Evolutionary conservation across 2,113 vertebrate species (phyloP).

Genomic region (Gobiocypris rarus): DNA sequence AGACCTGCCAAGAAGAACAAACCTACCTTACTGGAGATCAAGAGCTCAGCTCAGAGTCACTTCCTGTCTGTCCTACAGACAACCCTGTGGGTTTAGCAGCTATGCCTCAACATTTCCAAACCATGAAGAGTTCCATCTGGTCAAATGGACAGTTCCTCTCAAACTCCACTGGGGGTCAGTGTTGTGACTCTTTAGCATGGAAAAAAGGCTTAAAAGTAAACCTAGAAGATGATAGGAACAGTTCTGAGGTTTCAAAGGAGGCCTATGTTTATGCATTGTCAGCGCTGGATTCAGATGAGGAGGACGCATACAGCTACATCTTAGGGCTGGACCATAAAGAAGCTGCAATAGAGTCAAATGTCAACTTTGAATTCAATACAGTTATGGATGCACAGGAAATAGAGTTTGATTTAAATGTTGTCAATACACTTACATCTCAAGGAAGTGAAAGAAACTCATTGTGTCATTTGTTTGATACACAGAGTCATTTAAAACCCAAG

Average conservation of each 20-base stretch:
- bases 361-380: neutral
- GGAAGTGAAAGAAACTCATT: neutral
- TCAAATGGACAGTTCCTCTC: neutral
- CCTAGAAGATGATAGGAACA: conserved; percentile 31
- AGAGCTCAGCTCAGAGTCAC: conserved; percentile 45
- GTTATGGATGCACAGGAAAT: neutral
- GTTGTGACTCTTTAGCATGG: conserved; percentile 38
- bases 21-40: neutral
- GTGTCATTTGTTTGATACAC: neutral
- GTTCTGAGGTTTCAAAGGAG: conserved; percentile 64
- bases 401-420: neutral
- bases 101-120: neutral
- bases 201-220: neutral
- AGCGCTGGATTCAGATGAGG: conserved; percentile 67
- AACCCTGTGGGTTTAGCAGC: neutral
- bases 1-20: neutral
- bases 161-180: conserved; percentile 21
- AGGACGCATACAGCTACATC: conserved; percentile 70
- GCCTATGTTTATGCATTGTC: conserved; percentile 62
- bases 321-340: conserved; percentile 69
- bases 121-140: neutral
- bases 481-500: neutral
- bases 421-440: neutral
- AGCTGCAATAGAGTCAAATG: neutral
- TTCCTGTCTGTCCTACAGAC: neutral